These are phyloP conservation scores for Lepus americanus DNA, from an alignment of 2,113 vertebrate species.

Conservation along the genomic window DNA sequence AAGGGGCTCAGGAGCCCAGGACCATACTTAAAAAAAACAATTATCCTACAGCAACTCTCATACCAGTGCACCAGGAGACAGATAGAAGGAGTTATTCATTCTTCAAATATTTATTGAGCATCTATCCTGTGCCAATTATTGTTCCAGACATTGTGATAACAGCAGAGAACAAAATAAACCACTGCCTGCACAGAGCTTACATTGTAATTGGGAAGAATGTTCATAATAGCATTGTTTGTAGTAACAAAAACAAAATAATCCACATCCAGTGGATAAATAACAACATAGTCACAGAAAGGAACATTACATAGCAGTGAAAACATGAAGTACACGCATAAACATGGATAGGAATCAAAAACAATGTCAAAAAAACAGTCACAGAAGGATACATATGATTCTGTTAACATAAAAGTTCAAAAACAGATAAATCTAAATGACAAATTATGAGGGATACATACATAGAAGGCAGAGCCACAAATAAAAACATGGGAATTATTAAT, in stretches of 20 bases:
- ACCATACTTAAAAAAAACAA: neutral
- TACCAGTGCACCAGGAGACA: neutral
- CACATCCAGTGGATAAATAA: neutral
- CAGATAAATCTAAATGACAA: conserved; percentile 28
- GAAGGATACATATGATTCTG: conserved; percentile 35
- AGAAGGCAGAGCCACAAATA: conserved; percentile 33
- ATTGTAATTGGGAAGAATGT: neutral
- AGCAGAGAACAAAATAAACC: neutral
- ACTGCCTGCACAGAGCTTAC: neutral
- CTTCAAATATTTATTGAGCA: conserved; percentile 23
- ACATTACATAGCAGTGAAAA: conserved; percentile 27
- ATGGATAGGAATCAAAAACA: conserved; percentile 48
- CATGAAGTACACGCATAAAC: conserved; percentile 57
- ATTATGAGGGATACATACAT: conserved; percentile 26
- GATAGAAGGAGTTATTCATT: neutral
- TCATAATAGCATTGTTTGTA: conserved; percentile 34
- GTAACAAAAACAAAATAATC: neutral
- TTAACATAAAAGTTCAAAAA: conserved; percentile 53
- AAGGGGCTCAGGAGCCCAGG: neutral
- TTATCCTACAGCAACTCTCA: neutral
- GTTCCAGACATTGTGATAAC: neutral
- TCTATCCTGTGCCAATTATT: neutral
- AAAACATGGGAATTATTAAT: conserved; percentile 35
- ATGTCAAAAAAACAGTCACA: conserved; percentile 43
- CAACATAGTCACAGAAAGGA: neutral